These are phyloP conservation scores for Echiichthys vipera DNA, from an alignment of 2,797 vertebrate species.

Conservation along the genomic window DNA sequence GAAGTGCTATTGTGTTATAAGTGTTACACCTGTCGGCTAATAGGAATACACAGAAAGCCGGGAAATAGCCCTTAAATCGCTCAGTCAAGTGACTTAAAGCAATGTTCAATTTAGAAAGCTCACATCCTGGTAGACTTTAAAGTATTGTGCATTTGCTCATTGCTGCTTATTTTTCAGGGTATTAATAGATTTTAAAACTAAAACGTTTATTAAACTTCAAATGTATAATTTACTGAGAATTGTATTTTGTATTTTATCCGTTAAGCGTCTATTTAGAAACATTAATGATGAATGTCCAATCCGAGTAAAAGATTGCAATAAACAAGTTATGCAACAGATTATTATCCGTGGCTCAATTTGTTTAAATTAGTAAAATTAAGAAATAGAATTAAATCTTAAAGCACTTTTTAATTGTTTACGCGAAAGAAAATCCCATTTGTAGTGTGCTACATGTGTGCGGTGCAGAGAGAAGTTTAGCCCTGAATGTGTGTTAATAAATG, in stretches of 20 bases:
- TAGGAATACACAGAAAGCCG: conserved; percentile 13
- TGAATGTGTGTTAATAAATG: conserved; percentile 63
- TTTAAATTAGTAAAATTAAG: background rate
- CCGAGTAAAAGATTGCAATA: background rate
- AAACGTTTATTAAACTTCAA: conserved; percentile 6
- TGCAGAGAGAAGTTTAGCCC: conserved; percentile 23
- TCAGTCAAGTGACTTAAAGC: too few species aligned
- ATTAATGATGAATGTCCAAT: background rate
- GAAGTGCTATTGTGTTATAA: conserved; percentile 4
- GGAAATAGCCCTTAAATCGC: conserved; percentile 3
- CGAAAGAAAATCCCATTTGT: background rate
- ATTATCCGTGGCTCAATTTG: background rate
- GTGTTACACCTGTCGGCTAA: background rate
- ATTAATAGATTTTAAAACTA: background rate
- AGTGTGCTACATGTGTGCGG: background rate
- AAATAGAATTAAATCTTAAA: background rate
- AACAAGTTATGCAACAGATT: background rate
- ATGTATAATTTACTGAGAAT: background rate
- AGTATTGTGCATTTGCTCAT: conserved; percentile 43
- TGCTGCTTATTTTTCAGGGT: background rate
- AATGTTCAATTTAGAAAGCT: too few species aligned
- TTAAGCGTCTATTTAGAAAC: background rate
- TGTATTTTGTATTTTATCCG: background rate
- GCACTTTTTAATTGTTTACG: background rate
- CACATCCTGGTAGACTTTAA: conserved; percentile 7